phyloP scores from a whole-genome alignment of 2,113 vertebrate species.

The Nibea coibor region DNA sequence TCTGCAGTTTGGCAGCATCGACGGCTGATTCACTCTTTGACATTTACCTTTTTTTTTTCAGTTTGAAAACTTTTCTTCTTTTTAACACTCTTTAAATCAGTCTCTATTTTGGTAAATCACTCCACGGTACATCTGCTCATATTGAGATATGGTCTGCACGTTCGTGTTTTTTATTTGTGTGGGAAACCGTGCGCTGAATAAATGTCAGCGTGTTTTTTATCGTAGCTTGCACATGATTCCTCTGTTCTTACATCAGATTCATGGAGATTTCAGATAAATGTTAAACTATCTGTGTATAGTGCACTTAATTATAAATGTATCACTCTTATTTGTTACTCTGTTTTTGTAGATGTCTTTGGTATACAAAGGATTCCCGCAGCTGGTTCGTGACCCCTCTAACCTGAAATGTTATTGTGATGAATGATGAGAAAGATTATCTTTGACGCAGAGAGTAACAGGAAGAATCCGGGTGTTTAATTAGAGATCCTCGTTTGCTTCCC shows the following conservation, averaged over 20 bases:
- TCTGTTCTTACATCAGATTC: constrained; percentile 30
- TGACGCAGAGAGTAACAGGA: constrained; percentile 26
- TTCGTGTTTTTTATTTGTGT: constrained; percentile 16
- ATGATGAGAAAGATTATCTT: constrained; percentile 2
- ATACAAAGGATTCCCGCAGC: neutral
- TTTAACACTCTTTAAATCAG: constrained; percentile 25
- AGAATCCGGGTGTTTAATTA: constrained; percentile 45
- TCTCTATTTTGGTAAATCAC: constrained; percentile 38
- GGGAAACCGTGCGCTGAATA: constrained; percentile 29
- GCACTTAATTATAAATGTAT: neutral
- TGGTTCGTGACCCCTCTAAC: neutral
- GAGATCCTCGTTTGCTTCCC: constrained; percentile 13
- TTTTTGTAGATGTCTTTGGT: neutral
- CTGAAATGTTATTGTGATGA: constrained; percentile 29
- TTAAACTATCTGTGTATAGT: constrained; percentile 3
- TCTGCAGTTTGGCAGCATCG: constrained; percentile 19
- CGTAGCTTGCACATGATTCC: neutral
- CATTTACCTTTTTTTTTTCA: constrained; percentile 25
- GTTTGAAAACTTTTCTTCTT: constrained; percentile 18
- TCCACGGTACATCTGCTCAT: neutral
- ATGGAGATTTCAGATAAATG: neutral
- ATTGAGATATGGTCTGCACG: constrained; percentile 1
- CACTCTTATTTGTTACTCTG: neutral
- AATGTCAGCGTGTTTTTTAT: constrained; percentile 57
- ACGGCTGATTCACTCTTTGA: constrained; percentile 45